These are phyloP conservation scores for Poecilia wingei DNA, from an alignment of 2,797 vertebrate genomes.

Conservation along the genomic window DNA sequence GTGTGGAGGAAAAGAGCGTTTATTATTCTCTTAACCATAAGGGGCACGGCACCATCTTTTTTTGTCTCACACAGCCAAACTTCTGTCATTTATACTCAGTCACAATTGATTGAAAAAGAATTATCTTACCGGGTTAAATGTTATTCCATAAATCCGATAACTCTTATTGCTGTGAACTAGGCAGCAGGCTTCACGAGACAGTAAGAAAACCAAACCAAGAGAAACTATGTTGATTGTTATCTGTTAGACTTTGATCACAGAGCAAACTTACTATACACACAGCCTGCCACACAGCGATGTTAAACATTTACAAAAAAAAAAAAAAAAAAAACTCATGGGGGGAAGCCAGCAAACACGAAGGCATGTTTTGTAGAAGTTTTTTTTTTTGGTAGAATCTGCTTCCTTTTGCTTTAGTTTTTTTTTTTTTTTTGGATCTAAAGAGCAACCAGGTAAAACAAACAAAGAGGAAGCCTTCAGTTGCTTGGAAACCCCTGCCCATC, in stretches of 20 bases:
- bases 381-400: not conserved
- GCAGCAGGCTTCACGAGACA: not conserved
- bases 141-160: constrained; percentile 7
- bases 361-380: not conserved
- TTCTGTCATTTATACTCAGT: constrained; percentile 20
- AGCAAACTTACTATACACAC: constrained; percentile 24
- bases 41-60: constrained; percentile 29
- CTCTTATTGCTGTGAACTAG: constrained; percentile 10
- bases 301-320: constrained; percentile 63
- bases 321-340: not conserved
- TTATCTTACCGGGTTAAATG: constrained; percentile 48
- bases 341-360: not conserved
- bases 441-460: constrained; percentile 2
- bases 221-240: not conserved
- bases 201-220: not conserved
- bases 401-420: constrained; percentile 4
- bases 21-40: constrained; percentile 64
- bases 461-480: constrained; percentile 60
- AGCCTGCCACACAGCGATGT: constrained; percentile 27
- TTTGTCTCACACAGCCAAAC: constrained; percentile 47
- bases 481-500: constrained; percentile 69
- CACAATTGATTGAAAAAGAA: not conserved
- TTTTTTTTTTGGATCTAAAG: not conserved
- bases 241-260: constrained; percentile 66
- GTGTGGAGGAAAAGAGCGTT: constrained; percentile 35